Conservation (phyloP, 2,797 vertebrate species). For the Numenius phaeopus region DNA sequence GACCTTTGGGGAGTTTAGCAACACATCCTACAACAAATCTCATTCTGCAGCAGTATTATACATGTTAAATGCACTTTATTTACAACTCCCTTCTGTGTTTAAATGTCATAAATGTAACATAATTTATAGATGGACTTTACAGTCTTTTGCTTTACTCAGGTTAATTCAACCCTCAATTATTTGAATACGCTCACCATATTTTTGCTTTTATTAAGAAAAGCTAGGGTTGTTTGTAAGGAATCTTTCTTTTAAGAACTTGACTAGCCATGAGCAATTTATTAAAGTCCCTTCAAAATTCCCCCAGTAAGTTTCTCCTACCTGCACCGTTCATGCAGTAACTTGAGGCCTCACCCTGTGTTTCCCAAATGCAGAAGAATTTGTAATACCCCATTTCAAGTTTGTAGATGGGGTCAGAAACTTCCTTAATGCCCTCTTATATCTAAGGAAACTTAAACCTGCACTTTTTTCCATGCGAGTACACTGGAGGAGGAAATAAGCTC, state of each 20-base stretch:
- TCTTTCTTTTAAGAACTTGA: background rate
- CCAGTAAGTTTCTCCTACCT: background rate
- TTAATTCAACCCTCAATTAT: background rate
- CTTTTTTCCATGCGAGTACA: background rate
- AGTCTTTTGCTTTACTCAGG: background rate
- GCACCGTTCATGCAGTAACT: background rate
- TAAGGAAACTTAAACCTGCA: background rate
- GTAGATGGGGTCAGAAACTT: background rate
- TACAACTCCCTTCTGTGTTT: background rate
- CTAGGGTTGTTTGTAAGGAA: background rate
- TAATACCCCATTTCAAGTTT: background rate
- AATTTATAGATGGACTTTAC: background rate
- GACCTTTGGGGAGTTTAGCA: background rate
- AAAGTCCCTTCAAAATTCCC: background rate
- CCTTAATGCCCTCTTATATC: background rate
- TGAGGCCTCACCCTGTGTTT: background rate
- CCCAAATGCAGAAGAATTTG: background rate
- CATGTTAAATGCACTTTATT: background rate
- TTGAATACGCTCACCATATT: background rate
- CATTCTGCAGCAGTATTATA: background rate
- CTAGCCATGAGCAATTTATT: background rate
- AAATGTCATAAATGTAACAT: background rate
- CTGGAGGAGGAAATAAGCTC: background rate
- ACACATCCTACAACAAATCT: background rate
- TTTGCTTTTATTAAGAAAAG: background rate